Base-by-base conservation (phyloP, 2,113 vertebrate genomes). In the Collichthys lucidus region DNA sequence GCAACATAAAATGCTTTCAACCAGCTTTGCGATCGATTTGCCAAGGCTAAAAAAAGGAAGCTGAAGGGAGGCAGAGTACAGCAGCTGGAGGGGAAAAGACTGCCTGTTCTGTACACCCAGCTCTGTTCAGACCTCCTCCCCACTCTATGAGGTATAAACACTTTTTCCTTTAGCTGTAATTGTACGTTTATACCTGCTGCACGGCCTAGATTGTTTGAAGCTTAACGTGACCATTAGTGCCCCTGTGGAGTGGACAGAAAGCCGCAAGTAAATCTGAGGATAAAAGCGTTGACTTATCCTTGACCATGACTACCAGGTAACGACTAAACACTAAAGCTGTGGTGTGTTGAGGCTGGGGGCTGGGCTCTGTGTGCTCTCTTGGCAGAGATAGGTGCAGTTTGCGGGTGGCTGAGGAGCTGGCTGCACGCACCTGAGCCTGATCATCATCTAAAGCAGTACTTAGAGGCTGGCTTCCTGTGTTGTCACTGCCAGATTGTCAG, bases 11-110 rank as follows among this genome's bases (percentile, higher is more conserved):
- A 57, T 55, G 50, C 31, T 35, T 35, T 35, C 19, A 77, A 46
- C 71, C 47, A 31, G 31, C 11, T 47, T 64, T 2, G 5, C 2
- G 5, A 74, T 69, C 63, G 35, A 4, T 69, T 64, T 53, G 3
- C 52, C 6, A 19, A n/a, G 44, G 69, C 53, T 56, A 56, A 64
- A 55, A 62, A 53, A 49, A n/a, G 44, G 17, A 14, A 61, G 70
- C 24, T 10, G 57, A 60, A 60, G 44, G 44, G 44, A 46, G 15
- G 44, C 44, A 46, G 26, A 40, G 46, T 16, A 24, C 20, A 35
- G 26, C 19, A 22, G 70, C 57, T 74, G 14, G 19, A 20, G 11
- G 44, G 24, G 1, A n/a, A 62, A 61, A 50, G 19, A 62, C 57
- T 22, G 19, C 1, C 4, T 50, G 57, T 35, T 52, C 72, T 53